Conservation (phyloP, 2,888 invertebrate genomes). For the Dryobotodes eremita region DNA sequence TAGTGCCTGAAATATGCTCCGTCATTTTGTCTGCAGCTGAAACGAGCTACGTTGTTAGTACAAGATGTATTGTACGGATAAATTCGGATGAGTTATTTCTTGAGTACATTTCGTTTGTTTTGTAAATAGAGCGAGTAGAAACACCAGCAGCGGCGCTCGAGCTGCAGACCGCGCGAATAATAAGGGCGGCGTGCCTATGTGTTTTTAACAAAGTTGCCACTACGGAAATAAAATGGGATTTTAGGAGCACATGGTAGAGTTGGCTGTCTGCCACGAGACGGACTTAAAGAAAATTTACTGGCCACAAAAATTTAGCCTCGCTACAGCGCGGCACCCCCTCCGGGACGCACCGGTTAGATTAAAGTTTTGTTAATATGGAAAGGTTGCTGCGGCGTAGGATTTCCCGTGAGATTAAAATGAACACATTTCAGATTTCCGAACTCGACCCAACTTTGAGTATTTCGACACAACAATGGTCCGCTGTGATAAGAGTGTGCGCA, state of each 20-base stretch:
- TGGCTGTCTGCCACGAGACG: slow-evolving; percentile 83
- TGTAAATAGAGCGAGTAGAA: slow-evolving; percentile 66
- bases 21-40: slow-evolving; percentile 79
- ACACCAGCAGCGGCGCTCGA: slow-evolving; percentile 58
- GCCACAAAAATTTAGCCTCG: slow-evolving; percentile 82
- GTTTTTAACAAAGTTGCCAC: slow-evolving; percentile 76
- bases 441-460: slow-evolving; percentile 68
- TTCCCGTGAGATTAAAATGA: slow-evolving; percentile 81
- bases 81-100: slow-evolving; percentile 72
- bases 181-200: slow-evolving; percentile 64
- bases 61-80: slow-evolving; percentile 76
- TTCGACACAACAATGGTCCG: slow-evolving; percentile 68
- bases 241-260: slow-evolving; percentile 79
- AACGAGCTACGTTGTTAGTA: slow-evolving; percentile 75
- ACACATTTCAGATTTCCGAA: slow-evolving; percentile 77
- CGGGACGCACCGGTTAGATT: slow-evolving; percentile 79
- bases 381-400: slow-evolving; percentile 78
- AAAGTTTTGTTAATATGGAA: slow-evolving; percentile 86
- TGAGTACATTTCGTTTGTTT: slow-evolving; percentile 70
- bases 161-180: slow-evolving; percentile 50
- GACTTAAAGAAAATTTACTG: slow-evolving; percentile 86
- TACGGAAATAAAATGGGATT: slow-evolving; percentile 77
- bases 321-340: slow-evolving; percentile 71
- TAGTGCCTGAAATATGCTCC: slow-evolving; percentile 76
- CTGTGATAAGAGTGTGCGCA: slow-evolving; percentile 71